Conservation (phyloP, 2,888 invertebrate species). For the Drepanosiphum platanoidis region DNA sequence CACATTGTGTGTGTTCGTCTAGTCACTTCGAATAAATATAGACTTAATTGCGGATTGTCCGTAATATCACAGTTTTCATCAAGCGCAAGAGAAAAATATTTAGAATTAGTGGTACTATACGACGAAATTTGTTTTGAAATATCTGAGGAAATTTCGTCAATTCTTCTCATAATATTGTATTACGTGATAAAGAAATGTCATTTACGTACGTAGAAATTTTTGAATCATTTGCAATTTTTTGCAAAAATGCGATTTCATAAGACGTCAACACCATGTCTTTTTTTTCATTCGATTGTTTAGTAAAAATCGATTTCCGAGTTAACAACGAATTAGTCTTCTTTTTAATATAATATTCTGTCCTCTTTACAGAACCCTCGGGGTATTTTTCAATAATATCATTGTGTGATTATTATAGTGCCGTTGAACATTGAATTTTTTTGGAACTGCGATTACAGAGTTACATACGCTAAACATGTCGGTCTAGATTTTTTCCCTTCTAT, state of each 20-base stretch:
- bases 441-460: constrained; percentile 38
- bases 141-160: no score
- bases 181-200: constrained; percentile 53
- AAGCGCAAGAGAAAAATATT: no score
- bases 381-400: no score
- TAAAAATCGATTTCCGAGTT: no score
- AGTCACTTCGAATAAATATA: no score
- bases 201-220: constrained; percentile 55
- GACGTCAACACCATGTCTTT: constrained; percentile 28
- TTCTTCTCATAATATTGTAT: no score
- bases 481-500: constrained; percentile 31
- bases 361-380: no score
- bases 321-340: no score
- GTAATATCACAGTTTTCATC: constrained; percentile 53
- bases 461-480: constrained; percentile 40
- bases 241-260: constrained; percentile 48
- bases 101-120: no score
- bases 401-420: constrained; percentile 39
- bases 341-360: no score
- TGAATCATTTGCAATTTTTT: constrained; percentile 55
- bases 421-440: constrained; percentile 38
- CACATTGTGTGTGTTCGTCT: no score
- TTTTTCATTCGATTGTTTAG: constrained; percentile 26
- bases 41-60: constrained; percentile 49
- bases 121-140: no score